These are phyloP conservation scores for Channallabes apus DNA, from an alignment of 2,797 vertebrate genomes.

Conservation along the genomic window DNA sequence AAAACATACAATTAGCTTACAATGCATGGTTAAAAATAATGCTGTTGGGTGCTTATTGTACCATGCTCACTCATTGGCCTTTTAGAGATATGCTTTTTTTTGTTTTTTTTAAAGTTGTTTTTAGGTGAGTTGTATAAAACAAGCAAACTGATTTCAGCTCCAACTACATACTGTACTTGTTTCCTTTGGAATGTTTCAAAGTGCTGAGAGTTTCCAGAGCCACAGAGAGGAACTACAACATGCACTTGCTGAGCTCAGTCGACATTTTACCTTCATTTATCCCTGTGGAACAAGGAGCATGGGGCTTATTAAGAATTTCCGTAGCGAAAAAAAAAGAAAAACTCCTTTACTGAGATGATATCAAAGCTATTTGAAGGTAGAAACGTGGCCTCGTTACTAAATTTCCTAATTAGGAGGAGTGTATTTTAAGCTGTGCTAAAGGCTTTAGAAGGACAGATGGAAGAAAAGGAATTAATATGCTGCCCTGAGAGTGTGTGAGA, in stretches of 20 bases:
- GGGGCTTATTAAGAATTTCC: conserved; percentile 31
- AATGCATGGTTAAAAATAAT: not conserved
- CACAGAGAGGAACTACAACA: conserved; percentile 30
- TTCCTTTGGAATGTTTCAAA: conserved; percentile 38
- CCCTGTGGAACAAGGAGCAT: not conserved
- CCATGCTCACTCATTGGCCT: not conserved
- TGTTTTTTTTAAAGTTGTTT: no score
- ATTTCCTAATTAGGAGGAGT: conserved; percentile 36
- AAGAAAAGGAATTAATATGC: conserved; percentile 12
- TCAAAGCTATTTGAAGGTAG: conserved; percentile 18
- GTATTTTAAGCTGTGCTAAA: conserved; percentile 29
- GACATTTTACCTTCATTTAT: conserved; percentile 17
- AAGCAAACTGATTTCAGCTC: conserved; percentile 13
- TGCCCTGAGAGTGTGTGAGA: not conserved
- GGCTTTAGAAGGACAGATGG: not conserved
- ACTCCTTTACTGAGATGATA: not conserved
- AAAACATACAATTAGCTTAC: not conserved
- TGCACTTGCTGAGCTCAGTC: not conserved
- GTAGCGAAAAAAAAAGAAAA: not conserved
- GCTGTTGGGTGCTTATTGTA: not conserved
- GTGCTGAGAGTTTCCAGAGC: conserved; percentile 35
- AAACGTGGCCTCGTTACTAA: conserved; percentile 31
- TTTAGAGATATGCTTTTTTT: not conserved
- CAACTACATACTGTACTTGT: conserved; percentile 26
- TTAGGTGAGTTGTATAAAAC: not conserved